These are phyloP conservation scores for Pandemis heparana DNA, from an alignment of 2,888 invertebrate species.

Conservation along the genomic window DNA sequence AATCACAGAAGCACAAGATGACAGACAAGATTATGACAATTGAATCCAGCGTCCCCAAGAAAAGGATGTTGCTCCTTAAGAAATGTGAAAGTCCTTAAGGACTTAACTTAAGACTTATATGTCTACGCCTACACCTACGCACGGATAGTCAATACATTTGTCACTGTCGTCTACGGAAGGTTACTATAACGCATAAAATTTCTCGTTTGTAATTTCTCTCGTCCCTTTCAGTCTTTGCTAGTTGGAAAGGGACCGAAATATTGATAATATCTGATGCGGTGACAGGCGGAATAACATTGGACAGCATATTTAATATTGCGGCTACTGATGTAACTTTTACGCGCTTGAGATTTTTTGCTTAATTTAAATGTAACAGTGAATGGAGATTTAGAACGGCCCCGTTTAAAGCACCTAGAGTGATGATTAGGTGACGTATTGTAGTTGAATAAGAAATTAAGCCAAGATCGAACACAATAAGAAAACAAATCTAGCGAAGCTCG, in stretches of 20 bases:
- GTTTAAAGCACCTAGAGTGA: neutral
- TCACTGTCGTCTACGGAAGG: neutral
- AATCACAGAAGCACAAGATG: neutral
- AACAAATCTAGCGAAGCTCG: neutral
- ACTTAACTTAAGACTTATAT: neutral
- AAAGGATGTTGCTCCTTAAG: slow-evolving; percentile 14
- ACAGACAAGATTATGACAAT: neutral
- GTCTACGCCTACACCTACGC: slow-evolving; percentile 8
- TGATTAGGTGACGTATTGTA: slow-evolving; percentile 9
- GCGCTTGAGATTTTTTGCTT: neutral
- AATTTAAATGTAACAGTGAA: slow-evolving; percentile 11
- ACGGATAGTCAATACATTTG: neutral
- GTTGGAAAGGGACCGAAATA: neutral
- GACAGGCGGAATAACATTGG: neutral
- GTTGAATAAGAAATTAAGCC: neutral
- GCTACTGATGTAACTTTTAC: slow-evolving; percentile 2
- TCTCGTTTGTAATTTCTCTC: neutral
- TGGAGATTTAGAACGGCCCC: slow-evolving; percentile 5
- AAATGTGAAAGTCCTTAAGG: slow-evolving; percentile 9
- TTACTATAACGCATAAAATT: neutral
- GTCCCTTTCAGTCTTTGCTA: neutral
- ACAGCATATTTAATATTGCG: neutral
- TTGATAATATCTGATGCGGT: neutral
- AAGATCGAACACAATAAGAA: neutral
- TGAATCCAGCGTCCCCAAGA: neutral